These are phyloP conservation scores for Eurosta solidaginis DNA, from an alignment of 1,140 invertebrate genomes.

Conservation along the genomic window DNA sequence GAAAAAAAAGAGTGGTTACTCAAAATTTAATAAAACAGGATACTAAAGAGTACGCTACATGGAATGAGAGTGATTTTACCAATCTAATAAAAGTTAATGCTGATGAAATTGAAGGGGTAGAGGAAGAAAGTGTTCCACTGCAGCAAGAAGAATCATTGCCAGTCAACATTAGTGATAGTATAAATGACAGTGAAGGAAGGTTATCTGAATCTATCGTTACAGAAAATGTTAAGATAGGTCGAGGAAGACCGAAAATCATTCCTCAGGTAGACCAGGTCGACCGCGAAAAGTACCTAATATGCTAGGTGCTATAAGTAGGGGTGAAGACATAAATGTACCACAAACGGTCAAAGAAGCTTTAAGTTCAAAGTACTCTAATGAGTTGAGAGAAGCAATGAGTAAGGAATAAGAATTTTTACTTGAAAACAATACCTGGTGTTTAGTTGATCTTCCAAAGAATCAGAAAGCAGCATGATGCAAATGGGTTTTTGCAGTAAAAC, in stretches of 20 bases:
- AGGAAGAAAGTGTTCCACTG: neutral
- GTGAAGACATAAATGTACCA: neutral
- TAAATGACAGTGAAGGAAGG: neutral
- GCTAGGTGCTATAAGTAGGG: neutral
- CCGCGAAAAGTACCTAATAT: conserved; percentile 19
- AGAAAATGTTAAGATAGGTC: neutral
- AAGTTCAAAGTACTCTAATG: neutral
- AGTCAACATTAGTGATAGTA: no score
- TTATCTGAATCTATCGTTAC: neutral
- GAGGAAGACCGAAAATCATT: neutral
- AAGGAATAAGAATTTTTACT: neutral
- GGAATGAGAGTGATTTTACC: neutral
- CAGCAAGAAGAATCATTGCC: neutral
- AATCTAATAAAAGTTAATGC: neutral
- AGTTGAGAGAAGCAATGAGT: neutral
- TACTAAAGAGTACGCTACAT: neutral
- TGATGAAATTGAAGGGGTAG: neutral
- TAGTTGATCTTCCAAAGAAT: neutral
- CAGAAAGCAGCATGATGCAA: conserved; percentile 29
- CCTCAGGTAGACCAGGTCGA: conserved; percentile 22
- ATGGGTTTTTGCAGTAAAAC: conserved; percentile 43
- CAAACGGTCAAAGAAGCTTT: neutral
- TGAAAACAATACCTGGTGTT: neutral
- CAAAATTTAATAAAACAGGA: neutral
- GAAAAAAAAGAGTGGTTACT: neutral